phyloP scores from a whole-genome alignment of 2,113 vertebrate species.

The Tympanuchus pallidicinctus region DNA sequence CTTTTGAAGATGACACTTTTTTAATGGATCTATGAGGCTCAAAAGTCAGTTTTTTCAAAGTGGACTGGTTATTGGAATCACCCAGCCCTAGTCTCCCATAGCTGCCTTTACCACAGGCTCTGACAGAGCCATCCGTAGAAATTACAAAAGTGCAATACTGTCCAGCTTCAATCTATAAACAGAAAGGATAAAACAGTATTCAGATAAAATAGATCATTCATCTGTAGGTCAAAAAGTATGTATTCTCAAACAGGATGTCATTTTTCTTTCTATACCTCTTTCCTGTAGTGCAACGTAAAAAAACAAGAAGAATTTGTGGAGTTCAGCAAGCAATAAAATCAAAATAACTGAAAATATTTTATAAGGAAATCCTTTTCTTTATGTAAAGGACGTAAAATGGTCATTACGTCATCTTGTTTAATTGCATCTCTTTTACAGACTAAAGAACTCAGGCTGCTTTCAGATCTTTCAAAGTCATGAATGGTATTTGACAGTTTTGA shows the following conservation, averaged over 20 bases:
- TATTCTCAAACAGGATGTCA: not conserved
- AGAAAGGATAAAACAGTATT: conserved; percentile 2
- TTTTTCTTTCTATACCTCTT: not conserved
- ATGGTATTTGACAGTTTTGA: not conserved
- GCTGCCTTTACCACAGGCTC: conserved; percentile 89
- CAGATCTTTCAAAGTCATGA: not conserved
- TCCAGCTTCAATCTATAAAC: conserved; percentile 86
- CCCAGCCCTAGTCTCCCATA: conserved; percentile 87
- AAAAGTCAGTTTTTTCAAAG: conserved; percentile 89
- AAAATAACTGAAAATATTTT: not conserved
- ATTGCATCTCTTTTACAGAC: not conserved
- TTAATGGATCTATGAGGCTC: conserved; percentile 88
- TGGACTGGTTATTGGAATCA: conserved; percentile 89
- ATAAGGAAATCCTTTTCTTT: not conserved
- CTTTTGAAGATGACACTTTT: conserved; percentile 88
- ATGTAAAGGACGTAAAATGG: not conserved
- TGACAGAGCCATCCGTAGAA: conserved; percentile 86
- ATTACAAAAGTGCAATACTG: conserved; percentile 90
- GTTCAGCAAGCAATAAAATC: not conserved
- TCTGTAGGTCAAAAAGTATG: not conserved
- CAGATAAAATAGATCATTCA: not conserved
- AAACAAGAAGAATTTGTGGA: not conserved
- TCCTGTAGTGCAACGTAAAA: not conserved
- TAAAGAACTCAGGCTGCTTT: not conserved
- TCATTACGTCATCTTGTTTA: not conserved